phyloP scores from a whole-genome alignment of 2,113 vertebrate species.

The Rhombomys opimus region DNA sequence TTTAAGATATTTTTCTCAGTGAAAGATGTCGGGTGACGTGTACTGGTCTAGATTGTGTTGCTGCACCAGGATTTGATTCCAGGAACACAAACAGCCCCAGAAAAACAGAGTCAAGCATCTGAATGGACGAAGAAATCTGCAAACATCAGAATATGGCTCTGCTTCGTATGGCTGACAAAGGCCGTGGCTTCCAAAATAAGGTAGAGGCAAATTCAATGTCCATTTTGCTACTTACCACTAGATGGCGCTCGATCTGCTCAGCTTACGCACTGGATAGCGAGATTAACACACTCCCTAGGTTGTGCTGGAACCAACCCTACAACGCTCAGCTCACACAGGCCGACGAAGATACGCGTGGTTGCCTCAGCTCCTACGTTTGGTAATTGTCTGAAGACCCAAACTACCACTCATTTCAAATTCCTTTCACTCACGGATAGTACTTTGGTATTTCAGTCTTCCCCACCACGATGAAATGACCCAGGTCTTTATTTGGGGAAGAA shows the following conservation, averaged over 20 bases:
- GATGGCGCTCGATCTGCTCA: not conserved
- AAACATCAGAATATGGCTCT: not conserved
- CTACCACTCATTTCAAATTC: not conserved
- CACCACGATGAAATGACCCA: not conserved
- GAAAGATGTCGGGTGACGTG: not conserved
- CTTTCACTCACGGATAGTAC: not conserved
- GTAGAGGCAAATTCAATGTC: not conserved
- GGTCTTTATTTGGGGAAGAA: not conserved
- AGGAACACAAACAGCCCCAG: not conserved
- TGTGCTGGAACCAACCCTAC: not conserved
- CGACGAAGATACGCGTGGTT: not conserved
- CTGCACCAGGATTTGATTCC: not conserved
- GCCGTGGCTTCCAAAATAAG: not conserved
- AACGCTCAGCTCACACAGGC: not conserved
- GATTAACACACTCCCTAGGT: not conserved
- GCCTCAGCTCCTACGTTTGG: not conserved
- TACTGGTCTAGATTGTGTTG: not conserved
- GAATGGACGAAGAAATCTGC: not conserved
- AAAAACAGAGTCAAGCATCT: not conserved
- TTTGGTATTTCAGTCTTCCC: not conserved
- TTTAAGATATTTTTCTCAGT: not conserved
- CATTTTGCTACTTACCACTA: not conserved
- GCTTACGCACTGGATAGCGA: not conserved
- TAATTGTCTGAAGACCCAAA: not conserved
- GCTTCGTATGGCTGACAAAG: not conserved